A percentile compares a stretch with the other conserved stretches of the same genome.
These are phyloP conservation scores for Thysanoteuthis rhombus DNA, from an alignment of 2,888 invertebrate species.

Conservation along the genomic window DNA sequence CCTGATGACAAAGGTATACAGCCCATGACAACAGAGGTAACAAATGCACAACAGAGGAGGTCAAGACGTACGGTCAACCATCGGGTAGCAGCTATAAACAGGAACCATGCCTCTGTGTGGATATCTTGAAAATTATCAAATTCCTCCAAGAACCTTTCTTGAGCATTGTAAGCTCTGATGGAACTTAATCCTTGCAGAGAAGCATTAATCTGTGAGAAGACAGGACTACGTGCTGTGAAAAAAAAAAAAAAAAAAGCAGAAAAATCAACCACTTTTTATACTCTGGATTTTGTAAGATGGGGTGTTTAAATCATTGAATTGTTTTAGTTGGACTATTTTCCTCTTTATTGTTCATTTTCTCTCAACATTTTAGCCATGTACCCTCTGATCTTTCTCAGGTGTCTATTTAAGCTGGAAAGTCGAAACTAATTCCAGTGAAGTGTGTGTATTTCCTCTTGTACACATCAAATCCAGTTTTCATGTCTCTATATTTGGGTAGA, in stretches of 20 bases:
- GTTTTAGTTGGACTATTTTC: no score
- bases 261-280: neutral
- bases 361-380: no score
- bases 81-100: conserved; percentile 87
- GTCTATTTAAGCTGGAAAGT: no score
- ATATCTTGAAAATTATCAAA: conserved; percentile 71
- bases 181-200: conserved; percentile 90
- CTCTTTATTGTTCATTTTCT: no score
- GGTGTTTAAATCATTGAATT: no score
- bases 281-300: no score
- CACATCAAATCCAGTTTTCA: no score
- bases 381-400: no score
- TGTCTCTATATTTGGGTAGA: no score
- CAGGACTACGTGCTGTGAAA: conserved; percentile 84
- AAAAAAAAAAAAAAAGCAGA: conserved; percentile 1
- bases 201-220: conserved; percentile 92
- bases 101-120: conserved; percentile 91
- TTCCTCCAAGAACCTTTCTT: conserved; percentile 76
- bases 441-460: no score
- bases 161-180: conserved; percentile 87
- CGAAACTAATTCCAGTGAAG: no score
- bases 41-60: conserved; percentile 85
- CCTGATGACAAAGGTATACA: conserved; percentile 78
- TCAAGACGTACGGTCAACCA: conserved; percentile 96
- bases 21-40: conserved; percentile 84